A percentile compares a stretch with the other conserved stretches of the same genome.
phyloP scores from a whole-genome alignment of 2,888 invertebrate genomes.

The Danaus chrysippus region DNA sequence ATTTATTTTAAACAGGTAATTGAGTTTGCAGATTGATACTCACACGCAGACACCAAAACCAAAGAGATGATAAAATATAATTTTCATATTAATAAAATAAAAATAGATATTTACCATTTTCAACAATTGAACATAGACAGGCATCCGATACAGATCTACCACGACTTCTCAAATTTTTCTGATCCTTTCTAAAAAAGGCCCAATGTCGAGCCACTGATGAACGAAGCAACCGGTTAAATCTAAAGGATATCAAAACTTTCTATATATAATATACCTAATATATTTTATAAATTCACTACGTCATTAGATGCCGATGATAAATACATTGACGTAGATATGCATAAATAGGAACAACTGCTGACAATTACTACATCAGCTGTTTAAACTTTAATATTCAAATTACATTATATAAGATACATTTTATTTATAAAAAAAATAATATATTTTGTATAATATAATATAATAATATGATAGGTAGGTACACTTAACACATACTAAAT shows the following conservation, averaged over 20 bases:
- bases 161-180: slow-evolving; percentile 42
- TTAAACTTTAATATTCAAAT: neutral
- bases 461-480: no score
- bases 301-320: neutral
- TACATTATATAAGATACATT: neutral
- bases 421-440: neutral
- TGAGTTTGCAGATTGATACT: neutral
- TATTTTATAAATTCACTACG: neutral
- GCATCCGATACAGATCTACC: slow-evolving; percentile 67
- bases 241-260: slow-evolving; percentile 10
- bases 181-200: slow-evolving; percentile 54
- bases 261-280: no score
- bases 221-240: slow-evolving; percentile 65
- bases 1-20: no score
- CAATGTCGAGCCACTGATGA: slow-evolving; percentile 61
- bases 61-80: neutral
- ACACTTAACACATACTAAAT: no score
- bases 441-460: neutral
- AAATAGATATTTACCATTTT: slow-evolving; percentile 49
- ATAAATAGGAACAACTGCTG: no score
- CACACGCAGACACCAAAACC: neutral
- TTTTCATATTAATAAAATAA: slow-evolving; percentile 12
- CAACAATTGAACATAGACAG: slow-evolving; percentile 55
- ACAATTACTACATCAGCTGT: neutral
- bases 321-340: neutral